Evolutionary conservation across 2,797 vertebrate species (phyloP), one percentile per base, ranked within the genome.

Genomic region (Sebastes alutus): DNA sequence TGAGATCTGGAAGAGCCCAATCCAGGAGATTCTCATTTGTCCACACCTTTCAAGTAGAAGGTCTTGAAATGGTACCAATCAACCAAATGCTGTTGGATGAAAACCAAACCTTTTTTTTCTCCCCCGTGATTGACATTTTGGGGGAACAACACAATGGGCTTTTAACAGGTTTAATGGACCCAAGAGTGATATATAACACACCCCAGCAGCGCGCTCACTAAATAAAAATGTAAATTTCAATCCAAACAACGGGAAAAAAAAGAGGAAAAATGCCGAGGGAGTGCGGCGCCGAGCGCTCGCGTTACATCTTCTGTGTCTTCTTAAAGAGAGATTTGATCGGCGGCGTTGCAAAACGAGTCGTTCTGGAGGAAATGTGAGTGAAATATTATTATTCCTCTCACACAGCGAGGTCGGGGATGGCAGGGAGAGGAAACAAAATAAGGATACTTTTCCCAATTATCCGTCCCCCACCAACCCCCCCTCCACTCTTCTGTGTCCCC

Each of bases 161-260:
- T 91, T 93, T 89, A 89, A 87, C 72, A 62, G 75, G 49, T 89
- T 91, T 87, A 89, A 90, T 87, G 78, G 86, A 88, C 80, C 87
- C 85, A 1, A 11, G 86, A 86, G 91, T 84, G 85, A 35, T 35
- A 77, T 78, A 72, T 69, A 86, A 76, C 77, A 72, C 86, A 72
- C 80, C 76, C 63, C 64, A 2, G 80, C 64, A 3, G 80, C 52
- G 38, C n/a, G 13, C 78, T 80, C 73, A 30, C 58, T 82, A 60
- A 85, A 91, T 77, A 64, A 88, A 86, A 87, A 90, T 91, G 84
- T 81, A 81, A 86, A 90, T 92, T 84, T 85, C 52, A 49, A 46
- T 78, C 69, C 61, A 60, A 70, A 75, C 54, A 73, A 88, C 74
- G 83, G 83, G 67, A 72, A 64, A 75, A 84, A 72, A 64, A 75